These are phyloP conservation scores for Lathamus discolor DNA, from an alignment of 2,113 vertebrate genomes.

Conservation along the genomic window DNA sequence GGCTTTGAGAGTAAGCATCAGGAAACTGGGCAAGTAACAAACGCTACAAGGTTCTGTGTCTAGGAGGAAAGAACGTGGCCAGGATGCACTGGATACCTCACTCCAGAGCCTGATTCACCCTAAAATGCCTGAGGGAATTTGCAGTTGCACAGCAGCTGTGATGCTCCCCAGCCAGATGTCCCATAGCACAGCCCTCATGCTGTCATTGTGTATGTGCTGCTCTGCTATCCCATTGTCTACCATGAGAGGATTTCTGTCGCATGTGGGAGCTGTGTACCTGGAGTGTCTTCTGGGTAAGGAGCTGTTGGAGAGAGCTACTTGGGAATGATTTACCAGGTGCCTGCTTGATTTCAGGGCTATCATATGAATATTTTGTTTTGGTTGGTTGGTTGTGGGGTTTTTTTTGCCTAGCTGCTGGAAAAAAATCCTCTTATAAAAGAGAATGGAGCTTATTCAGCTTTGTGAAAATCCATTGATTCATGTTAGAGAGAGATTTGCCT, in stretches of 20 bases:
- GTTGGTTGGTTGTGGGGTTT: neutral
- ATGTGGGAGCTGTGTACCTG: neutral
- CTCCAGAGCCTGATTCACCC: neutral
- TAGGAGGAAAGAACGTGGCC: neutral
- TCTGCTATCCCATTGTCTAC: neutral
- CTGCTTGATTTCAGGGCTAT: neutral
- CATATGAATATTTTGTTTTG: neutral
- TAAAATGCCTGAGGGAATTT: neutral
- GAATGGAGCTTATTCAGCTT: neutral
- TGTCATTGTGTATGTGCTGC: fast-evolving
- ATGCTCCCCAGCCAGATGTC: neutral
- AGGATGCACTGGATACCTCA: neutral
- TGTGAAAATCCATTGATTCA: neutral
- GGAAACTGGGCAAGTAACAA: neutral
- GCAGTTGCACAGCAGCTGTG: neutral
- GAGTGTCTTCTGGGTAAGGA: neutral
- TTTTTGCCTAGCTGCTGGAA: neutral
- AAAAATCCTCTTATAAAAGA: neutral
- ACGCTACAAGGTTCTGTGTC: neutral
- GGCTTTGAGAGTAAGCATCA: neutral
- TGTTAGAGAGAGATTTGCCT: neutral
- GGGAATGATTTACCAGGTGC: fast-evolving
- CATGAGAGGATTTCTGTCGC: neutral
- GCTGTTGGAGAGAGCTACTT: neutral
- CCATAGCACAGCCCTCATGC: neutral